Evolutionary conservation across 1,140 invertebrate genomes (phyloP).

Genomic region (Epicauta chinensis): DNA sequence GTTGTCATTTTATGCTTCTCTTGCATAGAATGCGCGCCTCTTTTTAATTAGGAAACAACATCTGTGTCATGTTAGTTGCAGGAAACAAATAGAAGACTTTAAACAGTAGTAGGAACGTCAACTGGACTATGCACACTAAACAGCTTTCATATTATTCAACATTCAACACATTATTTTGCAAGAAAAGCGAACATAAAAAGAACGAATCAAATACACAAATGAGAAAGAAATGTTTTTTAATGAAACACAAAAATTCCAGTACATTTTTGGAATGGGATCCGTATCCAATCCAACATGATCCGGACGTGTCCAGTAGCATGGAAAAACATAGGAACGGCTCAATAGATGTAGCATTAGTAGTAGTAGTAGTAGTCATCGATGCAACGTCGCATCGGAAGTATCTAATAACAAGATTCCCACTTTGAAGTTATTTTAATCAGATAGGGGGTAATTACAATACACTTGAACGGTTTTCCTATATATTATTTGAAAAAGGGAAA

Average conservation of each 20-base stretch:
- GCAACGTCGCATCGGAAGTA: conserved; percentile 21
- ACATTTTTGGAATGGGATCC: too few species aligned
- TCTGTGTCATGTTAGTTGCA: conserved; percentile 36
- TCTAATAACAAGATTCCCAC: conserved; percentile 42
- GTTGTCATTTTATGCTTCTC: conserved; percentile 29
- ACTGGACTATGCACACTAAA: too few species aligned
- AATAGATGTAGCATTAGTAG: too few species aligned
- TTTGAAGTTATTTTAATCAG: conserved; percentile 43
- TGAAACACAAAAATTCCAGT: too few species aligned
- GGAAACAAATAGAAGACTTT: conserved; percentile 30
- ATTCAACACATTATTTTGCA: too few species aligned
- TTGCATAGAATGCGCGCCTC: conserved; percentile 25
- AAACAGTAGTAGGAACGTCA: too few species aligned
- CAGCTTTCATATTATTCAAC: too few species aligned
- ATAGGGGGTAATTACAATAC: conserved; percentile 38
- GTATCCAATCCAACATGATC: too few species aligned
- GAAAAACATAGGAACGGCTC: neutral
- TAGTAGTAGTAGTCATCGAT: too few species aligned
- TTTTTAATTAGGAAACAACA: conserved; percentile 41
- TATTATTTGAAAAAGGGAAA: neutral
- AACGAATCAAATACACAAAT: too few species aligned
- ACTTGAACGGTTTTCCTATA: conserved; percentile 33
- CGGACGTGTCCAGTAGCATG: conserved; percentile 7
- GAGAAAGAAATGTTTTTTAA: too few species aligned
- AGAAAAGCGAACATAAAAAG: too few species aligned